phyloP scores from a whole-genome alignment of 1,140 invertebrate genomes.

The Drosophila suzukii region DNA sequence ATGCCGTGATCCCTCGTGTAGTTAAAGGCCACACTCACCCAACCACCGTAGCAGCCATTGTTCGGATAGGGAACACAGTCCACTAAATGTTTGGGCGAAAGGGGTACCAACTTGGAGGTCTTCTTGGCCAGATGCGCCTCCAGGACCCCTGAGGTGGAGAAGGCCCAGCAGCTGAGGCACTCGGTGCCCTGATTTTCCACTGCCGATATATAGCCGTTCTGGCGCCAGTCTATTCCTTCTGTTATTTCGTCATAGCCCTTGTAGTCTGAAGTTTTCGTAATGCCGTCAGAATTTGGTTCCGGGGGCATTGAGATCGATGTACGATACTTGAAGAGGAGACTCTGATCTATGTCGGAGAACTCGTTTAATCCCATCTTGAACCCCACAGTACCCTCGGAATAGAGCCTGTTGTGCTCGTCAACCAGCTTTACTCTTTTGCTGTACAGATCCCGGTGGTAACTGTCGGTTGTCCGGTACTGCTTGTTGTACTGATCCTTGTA shows the following conservation, averaged over 20 bases:
- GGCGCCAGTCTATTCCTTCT: constrained; percentile 14
- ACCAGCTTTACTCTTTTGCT: neutral
- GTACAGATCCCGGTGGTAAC: constrained; percentile 8
- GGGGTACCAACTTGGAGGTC: constrained; percentile 88
- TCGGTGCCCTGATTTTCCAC: constrained; percentile 88
- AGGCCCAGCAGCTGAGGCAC: constrained; percentile 97
- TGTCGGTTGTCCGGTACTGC: neutral
- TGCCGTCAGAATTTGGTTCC: neutral
- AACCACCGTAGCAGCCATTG: constrained; percentile 93
- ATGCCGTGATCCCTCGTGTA: constrained; percentile 91
- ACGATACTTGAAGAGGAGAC: neutral
- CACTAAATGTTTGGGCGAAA: constrained; percentile 96
- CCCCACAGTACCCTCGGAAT: neutral
- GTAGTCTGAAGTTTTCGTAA: neutral
- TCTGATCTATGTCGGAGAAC: constrained; percentile 27
- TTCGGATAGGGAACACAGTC: constrained; percentile 94
- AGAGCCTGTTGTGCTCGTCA: neutral
- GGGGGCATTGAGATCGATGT: neutral
- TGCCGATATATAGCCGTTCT: constrained; percentile 5
- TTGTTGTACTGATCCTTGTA: constrained; percentile 14
- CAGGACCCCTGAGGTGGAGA: constrained; percentile 93
- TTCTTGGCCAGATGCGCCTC: constrained; percentile 89
- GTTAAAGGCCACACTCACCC: constrained; percentile 89
- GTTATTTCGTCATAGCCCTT: constrained; percentile 17
- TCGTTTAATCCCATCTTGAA: constrained; percentile 26